Evolutionary conservation across 2,113 vertebrate genomes (phyloP).

Genomic region (human (Homo sapiens)): DNA sequence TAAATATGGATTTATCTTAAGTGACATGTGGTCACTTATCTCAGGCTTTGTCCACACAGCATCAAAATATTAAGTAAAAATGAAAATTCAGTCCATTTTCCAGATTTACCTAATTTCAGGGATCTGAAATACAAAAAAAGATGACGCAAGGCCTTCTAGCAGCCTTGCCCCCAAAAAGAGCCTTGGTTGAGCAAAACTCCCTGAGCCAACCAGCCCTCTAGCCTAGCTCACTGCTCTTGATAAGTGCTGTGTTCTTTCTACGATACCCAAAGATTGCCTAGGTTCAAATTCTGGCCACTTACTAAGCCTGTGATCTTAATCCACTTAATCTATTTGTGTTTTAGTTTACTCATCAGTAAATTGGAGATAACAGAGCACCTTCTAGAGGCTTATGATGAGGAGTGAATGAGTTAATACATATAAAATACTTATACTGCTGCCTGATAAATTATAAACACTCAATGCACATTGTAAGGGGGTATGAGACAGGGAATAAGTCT

Average conservation of each 20-base stretch:
- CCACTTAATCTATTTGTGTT: not conserved
- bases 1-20: not conserved
- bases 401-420: not conserved
- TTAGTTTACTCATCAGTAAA: not conserved
- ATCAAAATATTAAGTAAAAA: slow-evolving; percentile 45
- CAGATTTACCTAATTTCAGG: not conserved
- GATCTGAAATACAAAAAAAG: not conserved
- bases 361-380: not conserved
- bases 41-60: not conserved
- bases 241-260: not conserved
- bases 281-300: not conserved
- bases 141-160: not conserved
- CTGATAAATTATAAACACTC: not conserved
- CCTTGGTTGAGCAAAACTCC: not conserved
- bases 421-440: not conserved
- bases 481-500: not conserved
- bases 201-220: not conserved
- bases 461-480: not conserved
- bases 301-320: not conserved
- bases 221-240: not conserved
- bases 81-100: not conserved
- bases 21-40: not conserved
- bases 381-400: not conserved
- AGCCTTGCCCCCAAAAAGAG: not conserved
- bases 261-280: not conserved